These are phyloP conservation scores for Sabatieria punctata DNA, from an alignment of 2,888 invertebrate genomes.

Conservation along the genomic window DNA sequence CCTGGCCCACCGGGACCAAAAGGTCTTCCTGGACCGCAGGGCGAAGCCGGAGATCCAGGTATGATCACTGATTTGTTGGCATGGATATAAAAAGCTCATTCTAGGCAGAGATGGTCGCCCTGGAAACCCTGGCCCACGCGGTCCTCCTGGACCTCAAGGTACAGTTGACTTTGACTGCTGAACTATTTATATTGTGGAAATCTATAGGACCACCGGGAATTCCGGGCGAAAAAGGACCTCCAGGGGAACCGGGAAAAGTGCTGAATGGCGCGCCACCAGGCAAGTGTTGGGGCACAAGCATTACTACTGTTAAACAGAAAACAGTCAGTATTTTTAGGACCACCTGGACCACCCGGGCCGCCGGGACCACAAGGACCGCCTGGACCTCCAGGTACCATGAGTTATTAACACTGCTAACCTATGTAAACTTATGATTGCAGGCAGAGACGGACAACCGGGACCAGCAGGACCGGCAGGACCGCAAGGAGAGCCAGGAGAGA, in stretches of 20 bases:
- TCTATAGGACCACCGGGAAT: slow-evolving; percentile 23
- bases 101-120: slow-evolving; percentile 14
- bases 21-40: slow-evolving; percentile 21
- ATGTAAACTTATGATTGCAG: no score
- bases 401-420: not conserved
- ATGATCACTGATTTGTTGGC: not conserved
- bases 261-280: slow-evolving; percentile 20
- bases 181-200: no score
- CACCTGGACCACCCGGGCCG: slow-evolving; percentile 8
- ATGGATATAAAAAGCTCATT: not conserved
- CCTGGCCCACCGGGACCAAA: slow-evolving; percentile 27
- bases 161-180: no score
- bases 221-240: slow-evolving; percentile 16
- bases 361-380: slow-evolving; percentile 19
- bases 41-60: slow-evolving; percentile 21
- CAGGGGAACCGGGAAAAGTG: slow-evolving; percentile 18
- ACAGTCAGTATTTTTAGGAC: not conserved
- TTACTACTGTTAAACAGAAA: no score
- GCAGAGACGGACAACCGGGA: no score
- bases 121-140: no score
- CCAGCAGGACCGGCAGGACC: not conserved
- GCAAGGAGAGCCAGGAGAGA: not conserved
- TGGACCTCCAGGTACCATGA: slow-evolving; percentile 10
- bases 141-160: no score
- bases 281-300: no score